A percentile compares a stretch with the other conserved stretches of the same genome.
phyloP scores from a whole-genome alignment of 2,113 vertebrate genomes.

The Hemicordylus capensis region DNA sequence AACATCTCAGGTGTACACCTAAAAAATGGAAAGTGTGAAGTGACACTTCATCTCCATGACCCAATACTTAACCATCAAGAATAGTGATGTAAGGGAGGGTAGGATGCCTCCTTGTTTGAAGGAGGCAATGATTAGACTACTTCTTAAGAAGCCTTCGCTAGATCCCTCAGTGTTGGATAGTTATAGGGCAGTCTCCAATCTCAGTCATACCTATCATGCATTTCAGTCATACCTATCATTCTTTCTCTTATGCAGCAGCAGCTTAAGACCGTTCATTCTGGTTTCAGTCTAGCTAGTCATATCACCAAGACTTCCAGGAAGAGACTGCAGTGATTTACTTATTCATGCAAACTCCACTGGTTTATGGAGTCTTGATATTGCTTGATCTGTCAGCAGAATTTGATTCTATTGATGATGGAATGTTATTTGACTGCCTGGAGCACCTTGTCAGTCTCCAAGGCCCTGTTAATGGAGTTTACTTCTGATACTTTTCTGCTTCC shows the following conservation, averaged over 20 bases:
- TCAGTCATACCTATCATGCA: not conserved
- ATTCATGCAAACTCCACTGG: constrained; percentile 68
- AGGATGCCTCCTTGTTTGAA: too few relatives aligned
- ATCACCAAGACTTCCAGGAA: constrained; percentile 45
- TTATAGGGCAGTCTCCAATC: not conserved
- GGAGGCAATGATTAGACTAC: too few relatives aligned
- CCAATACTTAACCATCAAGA: not conserved
- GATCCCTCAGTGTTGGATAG: too few relatives aligned
- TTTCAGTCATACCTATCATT: constrained; percentile 34
- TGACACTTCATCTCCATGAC: not conserved
- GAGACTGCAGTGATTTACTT: constrained; percentile 62
- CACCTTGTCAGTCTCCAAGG: constrained; percentile 60
- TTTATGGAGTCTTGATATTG: constrained; percentile 67
- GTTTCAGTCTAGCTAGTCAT: constrained; percentile 36
- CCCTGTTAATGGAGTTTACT: constrained; percentile 47
- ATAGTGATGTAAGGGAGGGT: not conserved
- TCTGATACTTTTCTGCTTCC: constrained; percentile 22
- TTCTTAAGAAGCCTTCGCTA: too few relatives aligned
- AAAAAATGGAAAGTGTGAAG: too few relatives aligned
- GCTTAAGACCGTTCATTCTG: constrained; percentile 48
- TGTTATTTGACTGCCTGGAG: constrained; percentile 62
- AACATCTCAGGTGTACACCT: not conserved
- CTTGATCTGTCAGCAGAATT: constrained; percentile 66
- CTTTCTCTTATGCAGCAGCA: constrained; percentile 35
- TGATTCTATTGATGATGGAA: constrained; percentile 68